These are phyloP conservation scores for Drosophila miranda DNA, from an alignment of 1,140 invertebrate genomes.

Conservation along the genomic window DNA sequence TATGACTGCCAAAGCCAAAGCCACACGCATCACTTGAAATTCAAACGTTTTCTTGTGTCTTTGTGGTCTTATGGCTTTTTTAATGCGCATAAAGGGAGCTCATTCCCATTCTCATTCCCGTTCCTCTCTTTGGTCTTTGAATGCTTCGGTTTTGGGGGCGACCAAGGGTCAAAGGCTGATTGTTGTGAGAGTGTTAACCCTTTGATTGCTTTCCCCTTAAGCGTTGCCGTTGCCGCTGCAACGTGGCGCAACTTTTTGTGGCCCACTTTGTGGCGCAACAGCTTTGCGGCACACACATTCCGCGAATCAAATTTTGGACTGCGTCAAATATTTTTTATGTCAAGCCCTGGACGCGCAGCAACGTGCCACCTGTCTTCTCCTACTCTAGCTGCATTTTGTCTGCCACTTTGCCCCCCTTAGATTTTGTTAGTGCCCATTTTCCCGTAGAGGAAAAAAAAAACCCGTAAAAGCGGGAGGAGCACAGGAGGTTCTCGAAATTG, in stretches of 20 bases:
- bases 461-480: constrained; percentile 19
- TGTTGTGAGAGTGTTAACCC: constrained; percentile 2
- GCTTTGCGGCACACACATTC: constrained; percentile 4
- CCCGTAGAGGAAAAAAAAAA: constrained; percentile 5
- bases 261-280: constrained; percentile 32
- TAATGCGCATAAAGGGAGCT: constrained; percentile 54
- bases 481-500: constrained; percentile 53
- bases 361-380: background rate
- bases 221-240: no score
- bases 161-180: constrained; percentile 26
- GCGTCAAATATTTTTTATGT: constrained; percentile 51
- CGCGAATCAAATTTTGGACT: constrained; percentile 47
- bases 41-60: constrained; percentile 37
- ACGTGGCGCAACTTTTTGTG: constrained; percentile 7
- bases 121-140: no score
- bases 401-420: constrained; percentile 33
- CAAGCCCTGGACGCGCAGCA: background rate
- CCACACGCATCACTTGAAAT: constrained; percentile 43
- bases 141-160: background rate
- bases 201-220: constrained; percentile 19
- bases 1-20: constrained; percentile 42
- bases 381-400: constrained; percentile 34
- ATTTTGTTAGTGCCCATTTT: constrained; percentile 53
- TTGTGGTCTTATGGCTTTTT: constrained; percentile 23
- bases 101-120: no score